Evolutionary conservation across 2,113 vertebrate species (phyloP).

Genomic region (Actenoides lindsayi): DNA sequence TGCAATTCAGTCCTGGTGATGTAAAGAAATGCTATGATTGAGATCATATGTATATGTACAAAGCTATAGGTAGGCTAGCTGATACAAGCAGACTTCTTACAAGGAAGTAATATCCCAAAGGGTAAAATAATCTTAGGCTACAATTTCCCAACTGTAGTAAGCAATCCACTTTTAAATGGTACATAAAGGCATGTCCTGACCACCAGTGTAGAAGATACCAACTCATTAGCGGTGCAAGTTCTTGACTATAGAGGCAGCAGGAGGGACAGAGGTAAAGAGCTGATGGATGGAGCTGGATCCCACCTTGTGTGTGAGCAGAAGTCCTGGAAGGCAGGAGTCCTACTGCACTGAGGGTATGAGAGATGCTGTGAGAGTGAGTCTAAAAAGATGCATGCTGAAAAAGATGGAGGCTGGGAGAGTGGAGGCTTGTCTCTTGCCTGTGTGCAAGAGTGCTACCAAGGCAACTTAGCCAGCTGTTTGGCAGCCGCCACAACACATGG

Average conservation of each 20-base stretch:
- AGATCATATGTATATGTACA: background rate
- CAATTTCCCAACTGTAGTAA: background rate
- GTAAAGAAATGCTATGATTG: background rate
- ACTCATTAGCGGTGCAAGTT: background rate
- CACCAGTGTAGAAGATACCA: background rate
- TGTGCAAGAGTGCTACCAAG: background rate
- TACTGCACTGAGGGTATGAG: background rate
- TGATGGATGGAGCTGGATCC: background rate
- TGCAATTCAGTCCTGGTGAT: background rate
- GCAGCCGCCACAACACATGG: fast-evolving
- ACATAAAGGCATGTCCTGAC: background rate
- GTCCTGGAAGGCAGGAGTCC: background rate
- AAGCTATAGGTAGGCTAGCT: background rate
- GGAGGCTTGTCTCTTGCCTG: background rate
- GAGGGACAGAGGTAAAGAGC: background rate
- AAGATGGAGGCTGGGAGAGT: background rate
- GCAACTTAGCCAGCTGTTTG: background rate
- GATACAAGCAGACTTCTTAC: background rate
- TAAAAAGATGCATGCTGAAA: fast-evolving
- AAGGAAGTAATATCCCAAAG: background rate
- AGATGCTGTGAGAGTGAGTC: background rate
- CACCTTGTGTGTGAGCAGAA: fast-evolving
- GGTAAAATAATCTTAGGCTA: background rate
- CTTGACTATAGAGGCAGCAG: background rate
- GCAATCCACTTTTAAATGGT: background rate